Evolutionary conservation across 2,797 vertebrate genomes (phyloP).

Genomic region (Atherinosoma microstoma): DNA sequence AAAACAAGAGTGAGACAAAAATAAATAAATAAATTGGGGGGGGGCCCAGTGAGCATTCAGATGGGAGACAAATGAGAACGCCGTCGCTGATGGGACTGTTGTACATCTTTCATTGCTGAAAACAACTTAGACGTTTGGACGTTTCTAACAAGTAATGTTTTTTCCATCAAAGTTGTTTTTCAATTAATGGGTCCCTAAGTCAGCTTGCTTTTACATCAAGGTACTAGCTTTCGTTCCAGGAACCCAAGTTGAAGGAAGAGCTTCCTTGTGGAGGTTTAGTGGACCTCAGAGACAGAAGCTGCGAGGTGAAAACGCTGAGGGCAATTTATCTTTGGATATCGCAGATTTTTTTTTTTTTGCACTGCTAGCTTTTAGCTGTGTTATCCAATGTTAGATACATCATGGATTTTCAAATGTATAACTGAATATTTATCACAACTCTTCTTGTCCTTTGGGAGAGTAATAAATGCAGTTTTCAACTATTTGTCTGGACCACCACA

Average conservation of each 20-base stretch:
- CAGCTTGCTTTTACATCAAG: constrained; percentile 20
- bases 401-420: constrained; percentile 32
- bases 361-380: constrained; percentile 8
- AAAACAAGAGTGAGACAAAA: not conserved
- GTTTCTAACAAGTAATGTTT: not conserved
- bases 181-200: not conserved
- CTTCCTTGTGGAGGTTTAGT: constrained; percentile 19
- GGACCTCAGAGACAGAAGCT: constrained; percentile 22
- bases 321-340: constrained; percentile 14
- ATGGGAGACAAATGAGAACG: not conserved
- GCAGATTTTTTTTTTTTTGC: not conserved
- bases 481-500: constrained; percentile 40
- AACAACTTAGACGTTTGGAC: not conserved
- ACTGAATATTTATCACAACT: constrained; percentile 32
- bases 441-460: constrained; percentile 25
- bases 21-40: not conserved
- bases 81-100: not conserved
- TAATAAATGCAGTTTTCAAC: constrained; percentile 40
- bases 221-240: constrained; percentile 1
- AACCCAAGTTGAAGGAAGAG: constrained; percentile 11
- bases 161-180: constrained; percentile 8
- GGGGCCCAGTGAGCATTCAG: constrained; percentile 1
- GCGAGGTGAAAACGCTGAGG: constrained; percentile 20
- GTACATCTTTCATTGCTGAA: not conserved
- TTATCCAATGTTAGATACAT: not conserved